Evolutionary conservation across 1,140 invertebrate genomes (phyloP).

Genomic region (Drosophila pseudoananassae): DNA sequence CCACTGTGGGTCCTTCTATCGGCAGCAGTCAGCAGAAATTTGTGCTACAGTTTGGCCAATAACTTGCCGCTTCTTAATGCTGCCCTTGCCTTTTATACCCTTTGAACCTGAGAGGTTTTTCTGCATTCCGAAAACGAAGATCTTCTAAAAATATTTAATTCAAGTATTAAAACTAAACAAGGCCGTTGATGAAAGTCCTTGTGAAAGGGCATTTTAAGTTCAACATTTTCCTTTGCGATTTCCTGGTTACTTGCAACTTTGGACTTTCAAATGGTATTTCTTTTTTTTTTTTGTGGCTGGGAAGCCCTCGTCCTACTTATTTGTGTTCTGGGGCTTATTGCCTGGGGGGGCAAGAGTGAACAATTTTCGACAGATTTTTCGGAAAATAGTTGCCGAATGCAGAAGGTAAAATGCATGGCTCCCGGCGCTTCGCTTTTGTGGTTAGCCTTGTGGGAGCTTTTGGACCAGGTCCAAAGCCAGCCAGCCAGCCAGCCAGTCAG

Average conservation of each 20-base stretch:
- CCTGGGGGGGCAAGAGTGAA: conserved; percentile 50
- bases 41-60: conserved; percentile 64
- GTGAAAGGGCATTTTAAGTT: conserved; percentile 24
- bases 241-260: conserved; percentile 41
- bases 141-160: conserved; percentile 15
- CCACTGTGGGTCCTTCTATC: conserved; percentile 38
- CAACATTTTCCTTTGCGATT: conserved; percentile 20
- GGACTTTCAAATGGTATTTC: conserved; percentile 55
- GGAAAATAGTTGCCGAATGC: conserved; percentile 68
- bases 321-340: conserved; percentile 74
- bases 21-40: conserved; percentile 70
- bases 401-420: conserved; percentile 54
- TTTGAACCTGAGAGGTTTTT: neutral
- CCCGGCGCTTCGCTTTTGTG: conserved; percentile 54
- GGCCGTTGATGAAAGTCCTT: neutral
- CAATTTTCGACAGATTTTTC: conserved; percentile 75
- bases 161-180: conserved; percentile 2
- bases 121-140: conserved; percentile 2
- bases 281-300: conserved; percentile 1
- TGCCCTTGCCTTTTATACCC: conserved; percentile 25
- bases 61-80: conserved; percentile 55
- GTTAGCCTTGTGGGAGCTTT: conserved; percentile 62
- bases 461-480: conserved; percentile 30
- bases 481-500: neutral
- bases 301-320: conserved; percentile 45